A percentile compares a stretch with the other conserved stretches of the same genome.
Conservation (phyloP, 2,113 vertebrate genomes). For the Cisticola juncidis region DNA sequence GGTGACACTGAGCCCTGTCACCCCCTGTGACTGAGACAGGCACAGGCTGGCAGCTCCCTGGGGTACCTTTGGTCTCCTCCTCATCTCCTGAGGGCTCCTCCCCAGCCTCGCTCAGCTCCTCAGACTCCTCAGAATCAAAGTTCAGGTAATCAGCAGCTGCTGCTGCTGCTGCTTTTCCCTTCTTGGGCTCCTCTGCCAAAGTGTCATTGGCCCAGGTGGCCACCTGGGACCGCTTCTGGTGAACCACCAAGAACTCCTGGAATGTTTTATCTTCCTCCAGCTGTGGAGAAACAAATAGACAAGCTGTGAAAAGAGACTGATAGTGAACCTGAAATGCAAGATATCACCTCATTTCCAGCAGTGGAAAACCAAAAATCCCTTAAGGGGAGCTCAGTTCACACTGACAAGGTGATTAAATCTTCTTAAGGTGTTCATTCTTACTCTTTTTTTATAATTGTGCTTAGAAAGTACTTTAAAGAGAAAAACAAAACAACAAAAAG, state of each 20-base stretch:
- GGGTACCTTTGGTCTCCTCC: not conserved
- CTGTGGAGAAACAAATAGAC: constrained; percentile 48
- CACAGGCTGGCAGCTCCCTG: not conserved
- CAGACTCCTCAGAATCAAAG: constrained; percentile 84
- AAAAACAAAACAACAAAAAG: not conserved
- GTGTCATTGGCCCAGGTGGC: constrained; percentile 90
- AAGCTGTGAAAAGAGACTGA: not conserved
- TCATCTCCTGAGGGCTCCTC: not conserved
- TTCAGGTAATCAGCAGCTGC: constrained; percentile 88
- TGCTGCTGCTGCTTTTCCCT: not conserved
- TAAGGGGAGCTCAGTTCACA: not conserved
- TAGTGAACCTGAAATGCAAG: not conserved
- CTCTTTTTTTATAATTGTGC: not conserved
- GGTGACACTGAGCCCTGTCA: accelerated
- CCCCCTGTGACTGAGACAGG: not conserved
- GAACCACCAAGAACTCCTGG: constrained; percentile 90
- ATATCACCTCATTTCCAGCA: not conserved
- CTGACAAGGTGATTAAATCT: not conserved
- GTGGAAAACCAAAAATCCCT: not conserved
- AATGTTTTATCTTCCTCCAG: constrained; percentile 85
- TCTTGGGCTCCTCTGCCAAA: constrained; percentile 25
- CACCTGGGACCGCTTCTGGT: constrained; percentile 85
- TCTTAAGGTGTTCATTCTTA: not conserved
- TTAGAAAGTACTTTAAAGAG: not conserved
- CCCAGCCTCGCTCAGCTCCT: constrained; percentile 60